These are phyloP conservation scores for Parazoanthus darwini DNA, from an alignment of 92 coral and sea anemone species.

Conservation along the genomic window DNA sequence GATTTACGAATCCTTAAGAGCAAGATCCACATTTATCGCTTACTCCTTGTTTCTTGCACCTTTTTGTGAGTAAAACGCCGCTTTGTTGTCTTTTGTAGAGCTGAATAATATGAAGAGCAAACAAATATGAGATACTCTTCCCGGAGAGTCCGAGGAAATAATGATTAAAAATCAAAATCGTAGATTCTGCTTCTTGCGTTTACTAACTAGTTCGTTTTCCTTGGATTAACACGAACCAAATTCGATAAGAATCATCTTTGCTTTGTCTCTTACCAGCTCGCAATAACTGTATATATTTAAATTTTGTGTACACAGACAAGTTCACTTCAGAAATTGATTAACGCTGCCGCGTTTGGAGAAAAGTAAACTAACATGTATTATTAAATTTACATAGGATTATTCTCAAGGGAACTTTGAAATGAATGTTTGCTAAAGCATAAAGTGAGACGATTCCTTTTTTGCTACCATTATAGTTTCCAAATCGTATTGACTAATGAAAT, in stretches of 20 bases:
- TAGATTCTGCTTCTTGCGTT: background rate
- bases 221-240: background rate
- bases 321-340: constrained; percentile 26
- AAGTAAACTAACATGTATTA: constrained; percentile 19
- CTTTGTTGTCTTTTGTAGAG: constrained; percentile 32
- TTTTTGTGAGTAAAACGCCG: constrained; percentile 39
- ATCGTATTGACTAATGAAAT: constrained; percentile 41
- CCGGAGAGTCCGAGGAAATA: background rate
- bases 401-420: constrained; percentile 46
- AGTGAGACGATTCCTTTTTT: constrained; percentile 32
- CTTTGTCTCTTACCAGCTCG: background rate
- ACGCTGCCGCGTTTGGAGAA: constrained; percentile 21
- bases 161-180: background rate
- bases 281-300: constrained; percentile 26
- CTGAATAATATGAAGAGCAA: constrained; percentile 37
- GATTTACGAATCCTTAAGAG: background rate
- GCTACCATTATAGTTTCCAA: constrained; percentile 15
- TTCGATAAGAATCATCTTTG: background rate
- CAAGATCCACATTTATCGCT: background rate
- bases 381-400: constrained; percentile 32
- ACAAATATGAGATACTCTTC: constrained; percentile 34
- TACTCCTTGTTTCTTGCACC: constrained; percentile 7
- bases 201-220: background rate
- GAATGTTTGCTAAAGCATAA: constrained; percentile 43
- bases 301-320: constrained; percentile 27